phyloP scores from a whole-genome alignment of 2,888 invertebrate genomes.

The Zele albiditarsus region DNA sequence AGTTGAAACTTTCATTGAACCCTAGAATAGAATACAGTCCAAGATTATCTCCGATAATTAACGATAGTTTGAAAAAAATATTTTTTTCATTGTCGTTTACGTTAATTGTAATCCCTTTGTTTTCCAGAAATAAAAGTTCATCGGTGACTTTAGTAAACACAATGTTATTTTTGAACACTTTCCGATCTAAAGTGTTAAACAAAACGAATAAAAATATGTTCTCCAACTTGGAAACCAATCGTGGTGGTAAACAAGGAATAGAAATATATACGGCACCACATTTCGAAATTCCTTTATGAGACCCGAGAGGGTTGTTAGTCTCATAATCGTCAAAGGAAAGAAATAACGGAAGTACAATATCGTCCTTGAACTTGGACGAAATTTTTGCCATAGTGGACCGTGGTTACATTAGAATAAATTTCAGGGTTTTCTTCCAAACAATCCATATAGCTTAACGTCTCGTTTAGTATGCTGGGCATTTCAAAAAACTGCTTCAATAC shows the following conservation, averaged over 20 bases:
- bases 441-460: conserved; percentile 32
- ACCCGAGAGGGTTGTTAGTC: conserved; percentile 46
- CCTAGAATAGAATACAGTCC: no score
- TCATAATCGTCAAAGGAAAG: conserved; percentile 51
- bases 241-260: conserved; percentile 7
- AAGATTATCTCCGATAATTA: no score
- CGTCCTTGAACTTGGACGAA: conserved; percentile 29
- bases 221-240: neutral
- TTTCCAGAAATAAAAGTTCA: no score
- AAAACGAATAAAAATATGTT: conserved; percentile 41
- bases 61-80: no score
- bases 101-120: no score
- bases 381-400: conserved; percentile 39
- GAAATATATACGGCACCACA: conserved; percentile 44
- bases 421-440: conserved; percentile 15
- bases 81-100: no score
- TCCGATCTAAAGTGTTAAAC: neutral
- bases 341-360: conserved; percentile 43
- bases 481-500: conserved; percentile 44
- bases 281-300: conserved; percentile 47
- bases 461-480: conserved; percentile 37
- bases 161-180: no score
- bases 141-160: no score
- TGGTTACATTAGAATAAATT: conserved; percentile 42
- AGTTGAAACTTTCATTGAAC: no score